These are phyloP conservation scores for Galeopterus variegatus DNA, from an alignment of 2,113 vertebrate species.

Conservation along the genomic window DNA sequence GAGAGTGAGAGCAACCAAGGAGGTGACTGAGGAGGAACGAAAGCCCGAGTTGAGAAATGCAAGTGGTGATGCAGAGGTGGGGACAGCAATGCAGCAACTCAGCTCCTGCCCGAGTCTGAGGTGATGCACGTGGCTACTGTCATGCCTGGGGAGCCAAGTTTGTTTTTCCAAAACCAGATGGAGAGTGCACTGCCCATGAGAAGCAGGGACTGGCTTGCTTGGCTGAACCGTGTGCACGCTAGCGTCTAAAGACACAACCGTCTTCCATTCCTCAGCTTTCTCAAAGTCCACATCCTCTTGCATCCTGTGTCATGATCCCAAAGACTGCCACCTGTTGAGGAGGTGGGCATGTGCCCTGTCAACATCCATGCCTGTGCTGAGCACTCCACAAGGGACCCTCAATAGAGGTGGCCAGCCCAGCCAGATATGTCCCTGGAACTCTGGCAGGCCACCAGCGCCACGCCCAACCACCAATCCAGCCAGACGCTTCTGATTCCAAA, in stretches of 20 bases:
- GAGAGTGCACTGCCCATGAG: not conserved
- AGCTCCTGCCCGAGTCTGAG: no score
- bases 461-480: not conserved
- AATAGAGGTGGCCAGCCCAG: accelerated
- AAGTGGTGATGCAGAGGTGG: not conserved
- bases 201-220: not conserved
- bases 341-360: not conserved
- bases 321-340: not conserved
- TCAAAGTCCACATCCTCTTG: not conserved
- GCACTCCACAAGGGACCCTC: no score
- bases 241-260: not conserved
- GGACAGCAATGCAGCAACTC: accelerated
- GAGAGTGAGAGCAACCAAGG: accelerated
- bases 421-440: not conserved
- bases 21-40: not conserved
- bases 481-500: not conserved
- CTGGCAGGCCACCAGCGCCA: not conserved
- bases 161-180: not conserved
- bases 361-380: accelerated
- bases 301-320: not conserved
- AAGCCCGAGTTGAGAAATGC: not conserved
- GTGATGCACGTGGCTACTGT: accelerated
- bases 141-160: accelerated
- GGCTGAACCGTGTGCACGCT: not conserved
- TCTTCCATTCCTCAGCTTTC: not conserved